Base-by-base conservation (phyloP, 2,797 vertebrate genomes). In the Tolypeutes matacus region DNA sequence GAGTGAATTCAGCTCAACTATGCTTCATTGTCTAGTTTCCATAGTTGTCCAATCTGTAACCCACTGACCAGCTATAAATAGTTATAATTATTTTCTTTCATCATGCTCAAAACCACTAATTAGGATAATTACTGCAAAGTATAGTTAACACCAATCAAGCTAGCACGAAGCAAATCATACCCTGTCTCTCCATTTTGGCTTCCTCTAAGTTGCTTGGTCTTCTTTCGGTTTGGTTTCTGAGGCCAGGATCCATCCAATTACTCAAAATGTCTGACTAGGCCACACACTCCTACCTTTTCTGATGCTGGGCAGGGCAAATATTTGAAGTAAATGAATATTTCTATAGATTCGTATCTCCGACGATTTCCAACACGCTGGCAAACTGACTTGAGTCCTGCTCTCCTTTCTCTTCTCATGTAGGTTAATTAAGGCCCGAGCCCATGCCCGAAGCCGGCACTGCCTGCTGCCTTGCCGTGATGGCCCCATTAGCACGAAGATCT, bases 11-110 rank as follows among this genome's bases (percentile, higher is more conserved):
- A 77, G 60, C 93, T 95, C 88, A 93, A 96, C 96, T 96, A 73
- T 4, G 94, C 89, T 96, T 96, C 83, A 39, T 73, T 94, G 86
- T 94, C 97, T 92, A 72, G 95, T 95, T 96, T 83, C 77, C 60
- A 77, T 42, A 56, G 39, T 72, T 94, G 95, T 94, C 96, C 96
- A 97, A 97, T 97, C 0, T 97, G 93, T 96, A 96, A 90, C 90
- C 86, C 96, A 94, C 89, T 96, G 96, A 96, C 96, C 92, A 89
- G 95, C 96, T 97, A 97, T 96, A 97, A 98, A 98, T 96, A 97
- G 97, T 97, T 96, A 95, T 64, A 98, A 98, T 97, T 98, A 96
- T 97, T 97, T 98, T 89, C 95, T 97, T 97, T 96, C 96, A 95
- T 97, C 97, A 81, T 80, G 81, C 96, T 96, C 90, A 93, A 96